Base-by-base conservation (phyloP, 2,797 vertebrate genomes). In the Botia kubotai region DNA sequence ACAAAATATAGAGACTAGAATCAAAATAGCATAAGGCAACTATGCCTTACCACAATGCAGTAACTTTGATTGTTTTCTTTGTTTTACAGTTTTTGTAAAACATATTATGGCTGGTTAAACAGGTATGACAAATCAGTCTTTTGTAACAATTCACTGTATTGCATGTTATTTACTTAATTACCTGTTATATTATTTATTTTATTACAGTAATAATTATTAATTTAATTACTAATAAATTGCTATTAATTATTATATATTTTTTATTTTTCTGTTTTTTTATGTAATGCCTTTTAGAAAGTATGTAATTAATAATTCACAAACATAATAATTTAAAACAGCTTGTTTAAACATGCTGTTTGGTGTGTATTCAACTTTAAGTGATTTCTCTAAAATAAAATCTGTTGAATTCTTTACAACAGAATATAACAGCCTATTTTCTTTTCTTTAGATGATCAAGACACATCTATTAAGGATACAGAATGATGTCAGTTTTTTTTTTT, bases 101-200 rank as follows among this genome's bases (percentile, higher is more conserved):
- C 87, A 95, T 84, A 90, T 95, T 33, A 93, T 95, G 94, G 92
- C 93, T 36, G 86, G 91, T 71, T 95, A 90, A 92, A 87, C 72
- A 83, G 74, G 76, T 72, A 65, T 26, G 70, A 48, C 48, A 67
- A 43, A 48, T 17, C 4, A 26, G 36, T 3, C 13, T 62, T 21
- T 4, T 3, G 6, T 11, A 67, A 39, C 33, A 43, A 43, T 8
- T 21, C 3, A 33, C 26, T 39, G 39, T 43, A 43, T 43, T 52
- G 0, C 16, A 11, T 17, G 1, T 16, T 21, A 10, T 68, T n/a
- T 6, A 6, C 39, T 39, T 39, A 4, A 39, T 39, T 39, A 39
- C 8, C 8, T 39, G 39, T 39, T 39, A 7, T 39, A 7, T 39
- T 26, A 11, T n/a, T 58, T 4, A 6, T 26, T 33, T 36, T 2